A percentile compares a stretch with the other conserved stretches of the same genome.
These are phyloP conservation scores for Anticlea derivata DNA, from an alignment of 2,888 invertebrate species.

Conservation along the genomic window DNA sequence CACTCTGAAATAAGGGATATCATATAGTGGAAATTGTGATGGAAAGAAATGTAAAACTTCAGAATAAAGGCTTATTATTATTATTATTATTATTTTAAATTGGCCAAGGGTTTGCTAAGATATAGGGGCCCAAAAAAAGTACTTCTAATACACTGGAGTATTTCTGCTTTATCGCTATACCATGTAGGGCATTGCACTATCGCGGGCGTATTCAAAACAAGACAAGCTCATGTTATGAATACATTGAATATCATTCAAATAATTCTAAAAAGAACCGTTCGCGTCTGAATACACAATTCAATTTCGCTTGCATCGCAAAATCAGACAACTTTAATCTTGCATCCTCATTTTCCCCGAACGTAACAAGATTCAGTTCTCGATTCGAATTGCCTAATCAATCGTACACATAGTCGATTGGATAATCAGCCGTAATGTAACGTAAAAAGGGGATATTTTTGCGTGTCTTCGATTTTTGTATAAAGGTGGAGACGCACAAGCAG, in stretches of 20 bases:
- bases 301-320: constrained; percentile 20
- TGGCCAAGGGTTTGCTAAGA: no score
- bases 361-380: constrained; percentile 25
- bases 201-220: no score
- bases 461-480: constrained; percentile 15
- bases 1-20: no score
- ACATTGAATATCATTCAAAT: not conserved
- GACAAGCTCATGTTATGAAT: no score
- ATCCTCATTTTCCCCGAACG: constrained; percentile 21
- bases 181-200: no score
- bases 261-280: constrained; percentile 5
- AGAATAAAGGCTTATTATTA: no score
- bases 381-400: constrained; percentile 26
- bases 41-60: no score
- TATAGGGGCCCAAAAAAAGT: no score
- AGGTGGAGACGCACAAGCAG: constrained; percentile 30
- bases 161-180: no score
- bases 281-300: constrained; percentile 3
- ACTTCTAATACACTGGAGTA: no score
- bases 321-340: constrained; percentile 25
- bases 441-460: constrained; percentile 23
- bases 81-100: no score
- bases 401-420: constrained; percentile 5
- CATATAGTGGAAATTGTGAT: no score
- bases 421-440: constrained; percentile 17